These are phyloP conservation scores for Napeogenes inachia DNA, from an alignment of 2,888 invertebrate species.

Conservation along the genomic window DNA sequence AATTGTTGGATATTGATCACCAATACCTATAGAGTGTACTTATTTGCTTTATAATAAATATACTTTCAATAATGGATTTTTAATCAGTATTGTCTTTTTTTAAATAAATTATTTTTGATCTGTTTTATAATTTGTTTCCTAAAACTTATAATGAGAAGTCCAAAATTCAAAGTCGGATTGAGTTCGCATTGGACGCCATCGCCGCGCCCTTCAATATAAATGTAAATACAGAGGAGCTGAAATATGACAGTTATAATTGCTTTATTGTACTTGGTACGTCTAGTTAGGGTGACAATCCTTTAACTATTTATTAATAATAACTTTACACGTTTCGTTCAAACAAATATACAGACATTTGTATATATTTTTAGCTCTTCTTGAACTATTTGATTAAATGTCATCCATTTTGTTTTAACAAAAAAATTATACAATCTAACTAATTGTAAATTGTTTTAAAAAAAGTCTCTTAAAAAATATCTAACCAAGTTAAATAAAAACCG, in stretches of 20 bases:
- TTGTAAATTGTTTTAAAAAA: no score
- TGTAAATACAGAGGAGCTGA: constrained; percentile 68
- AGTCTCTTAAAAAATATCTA: no score
- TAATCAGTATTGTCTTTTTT: no score
- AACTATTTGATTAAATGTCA: no score
- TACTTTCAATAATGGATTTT: no score
- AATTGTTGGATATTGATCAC: no score
- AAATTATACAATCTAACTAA: no score
- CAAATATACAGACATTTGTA: not conserved
- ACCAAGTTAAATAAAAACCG: no score
- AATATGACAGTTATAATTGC: constrained; percentile 76
- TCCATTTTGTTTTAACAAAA: no score
- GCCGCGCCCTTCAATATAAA: constrained; percentile 66
- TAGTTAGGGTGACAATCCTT: constrained; percentile 24
- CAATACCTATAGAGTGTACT: no score
- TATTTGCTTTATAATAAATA: no score
- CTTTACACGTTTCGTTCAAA: not conserved
- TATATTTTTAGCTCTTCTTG: no score
- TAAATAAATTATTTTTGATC: not conserved
- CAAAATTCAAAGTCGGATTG: constrained; percentile 43
- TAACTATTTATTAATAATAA: not conserved
- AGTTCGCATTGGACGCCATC: constrained; percentile 35
- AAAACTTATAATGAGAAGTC: constrained; percentile 22
- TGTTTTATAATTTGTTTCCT: not conserved
- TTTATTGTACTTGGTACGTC: constrained; percentile 66